Evolutionary conservation across 2,888 invertebrate species (phyloP), one percentile per base, ranked within the genome.

Genomic region (Napeogenes sylphis): DNA sequence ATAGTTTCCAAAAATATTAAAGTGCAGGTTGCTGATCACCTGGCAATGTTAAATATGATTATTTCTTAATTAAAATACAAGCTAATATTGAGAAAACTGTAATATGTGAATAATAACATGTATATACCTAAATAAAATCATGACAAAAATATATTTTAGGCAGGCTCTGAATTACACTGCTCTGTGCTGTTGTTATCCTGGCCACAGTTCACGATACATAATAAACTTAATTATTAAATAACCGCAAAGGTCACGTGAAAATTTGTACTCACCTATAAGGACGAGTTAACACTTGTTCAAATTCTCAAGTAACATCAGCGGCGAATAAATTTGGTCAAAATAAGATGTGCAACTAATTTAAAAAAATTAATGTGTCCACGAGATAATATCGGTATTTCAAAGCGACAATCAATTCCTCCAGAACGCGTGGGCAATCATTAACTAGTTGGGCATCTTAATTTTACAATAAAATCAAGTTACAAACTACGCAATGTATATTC

Each of bases 1-100:
- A 91, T 91, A 91, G 91, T 91, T 91, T 91, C 91, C 91, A 91
- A 91, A 91, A 91, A 91, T 91, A 91, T 91, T 91, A 91, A 91
- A 91, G 91, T 89, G 91, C 91, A 91, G 91, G 91, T 90, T 86
- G 91, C 87, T 91, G 91, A 91, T 91, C 90, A 90, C 90, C 90
- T 89, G 90, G 88, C 90, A 90, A 91, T 90, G 91, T 91, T 91
- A 91, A 91, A 91, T 91, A 91, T 90, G 91, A 91, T 91, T 91
- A 91, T 91, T 89, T 91, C 91, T 91, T 91, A 91, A 91, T 91
- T 91, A 91, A 91, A 91, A 91, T 91, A 91, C 91, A 91, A 91
- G 91, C 91, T 91, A 91, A 88, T 90, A 90, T 91, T 90, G 91
- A 91, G 90, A 91, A 91, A 91, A 90, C 90, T 88, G 90, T 90